Percentiles rank a stretch among this genome's conserved stretches.
Evolutionary conservation across 2,113 vertebrate genomes (phyloP).

Genomic region (Carlito syrichta): DNA sequence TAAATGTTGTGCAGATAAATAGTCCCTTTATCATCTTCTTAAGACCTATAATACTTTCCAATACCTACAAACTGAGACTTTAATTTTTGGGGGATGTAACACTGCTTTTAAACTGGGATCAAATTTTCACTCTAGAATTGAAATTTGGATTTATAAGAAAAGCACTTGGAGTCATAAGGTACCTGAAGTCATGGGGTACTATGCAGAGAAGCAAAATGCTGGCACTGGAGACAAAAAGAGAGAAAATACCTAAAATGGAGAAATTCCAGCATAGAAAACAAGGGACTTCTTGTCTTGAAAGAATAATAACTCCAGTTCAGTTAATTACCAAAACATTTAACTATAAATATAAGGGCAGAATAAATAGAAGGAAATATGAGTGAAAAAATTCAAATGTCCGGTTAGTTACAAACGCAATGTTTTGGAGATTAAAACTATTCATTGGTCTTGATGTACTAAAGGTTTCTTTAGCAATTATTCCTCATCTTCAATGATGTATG

Average conservation of each 20-base stretch:
- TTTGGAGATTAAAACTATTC: background rate
- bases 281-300: background rate
- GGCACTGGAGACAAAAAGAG: background rate
- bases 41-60: background rate
- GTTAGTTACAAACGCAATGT: background rate
- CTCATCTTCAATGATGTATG: background rate
- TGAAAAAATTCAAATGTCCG: background rate
- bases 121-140: background rate
- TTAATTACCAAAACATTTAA: background rate
- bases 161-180: background rate
- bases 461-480: background rate
- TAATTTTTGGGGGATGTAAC: background rate
- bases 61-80: background rate
- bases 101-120: background rate
- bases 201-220: background rate
- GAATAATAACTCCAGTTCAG: background rate
- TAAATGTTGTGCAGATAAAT: background rate
- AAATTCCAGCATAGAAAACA: background rate
- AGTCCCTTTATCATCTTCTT: background rate
- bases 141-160: background rate
- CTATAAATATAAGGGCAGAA: background rate
- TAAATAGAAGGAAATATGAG: background rate
- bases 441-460: background rate
- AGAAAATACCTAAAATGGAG: background rate
- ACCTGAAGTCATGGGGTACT: background rate